These are phyloP conservation scores for Microtus montanus DNA, from an alignment of 2,113 vertebrate species.

Conservation along the genomic window DNA sequence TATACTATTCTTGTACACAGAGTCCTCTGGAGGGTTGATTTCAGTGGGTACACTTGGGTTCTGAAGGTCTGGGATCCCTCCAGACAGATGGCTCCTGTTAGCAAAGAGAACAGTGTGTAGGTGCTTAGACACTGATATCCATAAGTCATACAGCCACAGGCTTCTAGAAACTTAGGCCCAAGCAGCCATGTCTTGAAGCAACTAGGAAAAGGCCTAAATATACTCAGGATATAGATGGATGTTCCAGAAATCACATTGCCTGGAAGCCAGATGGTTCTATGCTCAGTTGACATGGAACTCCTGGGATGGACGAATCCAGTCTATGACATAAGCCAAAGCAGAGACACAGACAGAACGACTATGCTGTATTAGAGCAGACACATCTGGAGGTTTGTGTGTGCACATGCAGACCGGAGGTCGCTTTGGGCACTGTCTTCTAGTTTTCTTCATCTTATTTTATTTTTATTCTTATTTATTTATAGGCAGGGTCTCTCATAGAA, in stretches of 20 bases:
- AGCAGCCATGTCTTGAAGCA: not conserved
- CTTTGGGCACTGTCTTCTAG: not conserved
- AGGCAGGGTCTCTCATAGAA: not conserved
- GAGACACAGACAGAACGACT: not conserved
- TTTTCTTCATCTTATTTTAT: not conserved
- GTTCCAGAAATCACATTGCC: not conserved
- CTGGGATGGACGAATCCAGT: not conserved
- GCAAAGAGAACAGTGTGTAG: fast-evolving
- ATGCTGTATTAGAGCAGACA: not conserved
- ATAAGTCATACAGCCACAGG: not conserved
- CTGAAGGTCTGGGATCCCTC: not conserved
- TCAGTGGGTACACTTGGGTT: not conserved
- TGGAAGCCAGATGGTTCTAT: not conserved
- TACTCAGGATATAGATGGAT: not conserved
- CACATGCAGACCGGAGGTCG: not conserved
- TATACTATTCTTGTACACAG: fast-evolving
- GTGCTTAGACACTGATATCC: not conserved
- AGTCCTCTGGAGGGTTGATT: not conserved
- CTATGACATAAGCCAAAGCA: not conserved
- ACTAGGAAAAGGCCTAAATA: not conserved
- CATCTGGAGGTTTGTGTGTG: not conserved
- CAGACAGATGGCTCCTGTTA: not conserved
- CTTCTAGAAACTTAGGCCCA: not conserved
- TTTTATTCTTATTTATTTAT: not conserved
- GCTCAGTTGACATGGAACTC: not conserved